Conservation (phyloP, 2,797 vertebrate species). For the Staurois parvus region DNA sequence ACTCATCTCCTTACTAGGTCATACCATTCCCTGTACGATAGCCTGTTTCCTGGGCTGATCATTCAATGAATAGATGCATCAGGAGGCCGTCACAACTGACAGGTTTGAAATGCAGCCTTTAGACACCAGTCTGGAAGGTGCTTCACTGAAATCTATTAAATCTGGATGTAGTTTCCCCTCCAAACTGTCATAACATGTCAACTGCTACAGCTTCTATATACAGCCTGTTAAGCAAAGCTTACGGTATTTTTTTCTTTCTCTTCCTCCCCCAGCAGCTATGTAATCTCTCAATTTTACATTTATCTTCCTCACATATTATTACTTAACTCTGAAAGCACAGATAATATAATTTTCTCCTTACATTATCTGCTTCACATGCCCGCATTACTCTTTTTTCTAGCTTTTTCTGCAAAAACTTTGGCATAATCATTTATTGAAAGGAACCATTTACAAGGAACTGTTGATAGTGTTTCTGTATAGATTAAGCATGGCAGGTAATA, state of each 20-base stretch:
- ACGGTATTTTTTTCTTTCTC: slow-evolving; percentile 2
- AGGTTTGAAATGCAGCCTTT: slow-evolving; percentile 59
- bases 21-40: not conserved
- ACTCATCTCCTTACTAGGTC: slow-evolving; percentile 20
- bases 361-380: not conserved
- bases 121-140: slow-evolving; percentile 59
- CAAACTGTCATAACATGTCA: slow-evolving; percentile 62
- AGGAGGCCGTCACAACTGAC: slow-evolving; percentile 55
- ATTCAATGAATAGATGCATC: slow-evolving; percentile 59
- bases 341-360: not conserved
- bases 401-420: not conserved
- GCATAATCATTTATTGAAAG: not conserved
- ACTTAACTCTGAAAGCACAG: not conserved
- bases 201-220: slow-evolving; percentile 26
- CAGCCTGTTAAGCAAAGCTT: slow-evolving; percentile 50
- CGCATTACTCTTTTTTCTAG: not conserved
- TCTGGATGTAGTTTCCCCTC: slow-evolving; percentile 55
- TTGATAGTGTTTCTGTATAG: not conserved
- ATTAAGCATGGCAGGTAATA: not conserved
- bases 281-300: not conserved
- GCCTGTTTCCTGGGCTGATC: slow-evolving; percentile 51
- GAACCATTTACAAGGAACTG: not conserved
- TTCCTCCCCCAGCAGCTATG: not conserved
- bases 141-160: slow-evolving; percentile 61
- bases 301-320: not conserved